Evolutionary conservation across 2,888 invertebrate genomes (phyloP), one percentile per base, ranked within the genome.

Genomic region (Diaperis boleti): DNA sequence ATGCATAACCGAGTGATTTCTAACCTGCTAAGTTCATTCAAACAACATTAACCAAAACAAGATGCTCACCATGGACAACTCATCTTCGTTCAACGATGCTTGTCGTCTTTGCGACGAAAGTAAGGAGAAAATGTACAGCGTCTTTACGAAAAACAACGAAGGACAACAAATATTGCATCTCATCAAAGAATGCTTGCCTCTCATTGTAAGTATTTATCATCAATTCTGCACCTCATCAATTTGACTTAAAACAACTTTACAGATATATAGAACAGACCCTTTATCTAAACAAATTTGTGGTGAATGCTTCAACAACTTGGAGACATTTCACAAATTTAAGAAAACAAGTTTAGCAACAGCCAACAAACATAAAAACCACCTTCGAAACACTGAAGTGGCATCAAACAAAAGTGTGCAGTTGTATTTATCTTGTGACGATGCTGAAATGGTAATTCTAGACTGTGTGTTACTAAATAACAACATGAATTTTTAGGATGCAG

Each of bases 211-310:
- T 79, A 37, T 35, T 17, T 44, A n/a, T 7, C 39, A 17, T 17
- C 7, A 2, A 7, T 33, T 2, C 11, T 33, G 8, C 13, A 37
- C 15, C n/a, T 35, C n/a, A 11, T 41, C 14, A 15, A n/a, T 8
- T 44, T 35, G 11, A 49, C 18, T 47, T 17, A 5, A 14, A 14
- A 10, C 5, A 37, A 37, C 6, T 3, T 75, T 80, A 33, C 69
- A 82, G 82, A 77, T 82, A 59, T 81, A 80, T 69, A 77, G 79
- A 65, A 78, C 77, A 41, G 82, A 82, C 71, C 81, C 81, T 33
- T 66, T 81, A 61, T 78, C 81, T 29, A 82, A 82, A 71, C 73
- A 73, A 60, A 74, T 82, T 45, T 82, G 82, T 69, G 76, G 78
- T 64, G 72, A 71, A 39, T 81, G 81, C 66, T 76, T 74, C 22